phyloP scores from a whole-genome alignment of 2,797 vertebrate genomes.

The Atherinosoma microstoma region DNA sequence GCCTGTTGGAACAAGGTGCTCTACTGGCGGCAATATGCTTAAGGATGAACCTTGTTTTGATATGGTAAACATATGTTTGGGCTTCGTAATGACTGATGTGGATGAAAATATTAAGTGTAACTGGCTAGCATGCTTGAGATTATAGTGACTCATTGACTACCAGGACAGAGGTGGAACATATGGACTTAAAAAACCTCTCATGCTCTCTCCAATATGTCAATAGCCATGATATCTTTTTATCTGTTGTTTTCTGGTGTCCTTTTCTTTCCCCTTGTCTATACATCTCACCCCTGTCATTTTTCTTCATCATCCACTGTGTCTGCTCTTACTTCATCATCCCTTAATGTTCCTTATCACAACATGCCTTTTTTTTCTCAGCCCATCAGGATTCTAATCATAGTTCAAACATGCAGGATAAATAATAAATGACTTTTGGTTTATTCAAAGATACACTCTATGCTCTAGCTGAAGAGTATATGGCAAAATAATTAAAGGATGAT shows the following conservation, averaged over 20 bases:
- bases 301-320: slow-evolving; percentile 32
- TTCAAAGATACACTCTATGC: slow-evolving; percentile 11
- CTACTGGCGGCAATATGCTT: slow-evolving; percentile 32
- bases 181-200: slow-evolving; percentile 60
- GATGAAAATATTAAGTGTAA: slow-evolving; percentile 55
- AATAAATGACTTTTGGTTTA: slow-evolving; percentile 34
- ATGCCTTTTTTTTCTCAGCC: slow-evolving; percentile 23
- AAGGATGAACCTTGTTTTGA: slow-evolving; percentile 23
- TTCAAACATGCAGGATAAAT: slow-evolving; percentile 39
- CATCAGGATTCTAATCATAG: slow-evolving; percentile 27
- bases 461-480: background rate
- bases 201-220: slow-evolving; percentile 47
- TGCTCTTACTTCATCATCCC: slow-evolving; percentile 28
- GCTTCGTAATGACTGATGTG: slow-evolving; percentile 66
- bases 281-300: slow-evolving; percentile 16
- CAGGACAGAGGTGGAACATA: slow-evolving; percentile 30
- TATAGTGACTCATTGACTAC: slow-evolving; percentile 52
- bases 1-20: slow-evolving; percentile 42
- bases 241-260: slow-evolving; percentile 24
- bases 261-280: slow-evolving; percentile 34
- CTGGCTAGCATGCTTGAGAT: slow-evolving; percentile 47
- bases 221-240: slow-evolving; percentile 47
- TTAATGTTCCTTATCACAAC: slow-evolving; percentile 29
- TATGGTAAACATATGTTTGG: slow-evolving; percentile 63
- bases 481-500: background rate